Evolutionary conservation across 2,113 vertebrate species (phyloP), one percentile per base, ranked within the genome.

Genomic region (Sceloporus undulatus): DNA sequence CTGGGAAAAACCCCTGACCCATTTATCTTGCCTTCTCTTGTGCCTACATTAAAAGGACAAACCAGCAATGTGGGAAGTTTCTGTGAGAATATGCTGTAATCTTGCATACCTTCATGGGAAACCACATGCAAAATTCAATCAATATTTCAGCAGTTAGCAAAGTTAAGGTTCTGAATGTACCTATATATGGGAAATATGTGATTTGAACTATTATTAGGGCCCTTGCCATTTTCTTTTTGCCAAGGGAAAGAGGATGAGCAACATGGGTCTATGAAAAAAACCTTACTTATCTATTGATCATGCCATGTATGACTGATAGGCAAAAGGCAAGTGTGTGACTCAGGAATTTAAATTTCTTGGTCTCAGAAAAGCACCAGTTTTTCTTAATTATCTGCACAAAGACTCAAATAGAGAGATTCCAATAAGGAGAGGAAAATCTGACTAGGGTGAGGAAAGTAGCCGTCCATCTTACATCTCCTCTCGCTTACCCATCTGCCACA

Each of bases 221-320:
- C 11, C 23, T 74, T 75, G 52, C 70, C 68, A 71, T 54, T 85
- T 48, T 71, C 54, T 4, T 90, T 34, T 84, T 70, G 2, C 27
- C 86, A 29, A 40, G 79, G 21, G 27, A 9, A 5, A 21, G 54
- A n/a, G 1, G 0, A 23, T 66, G 42, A 81, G 18, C 40, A 84
- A 80, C 56, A 70, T 77, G 80, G 42, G 27, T 5, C 42, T 8
- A 40, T 38, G n/a, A 23, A 27, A 81, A 90, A 81, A 40, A 79
- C 87, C 29, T 19, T 29, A 1, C 87, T 89, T 91, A 84, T 89
- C 92, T 92, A 38, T 83, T 90, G 94, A 85, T 91, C 87, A 90
- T 93, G 89, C 91, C 85, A 73, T 16, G 11, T 56, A 73, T 6
- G 71, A 84, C 40, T 0, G 54, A 82, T 1, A 29, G 81, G 52